phyloP scores from a whole-genome alignment of 2,888 invertebrate species.

The Amblyteles armatorius region DNA sequence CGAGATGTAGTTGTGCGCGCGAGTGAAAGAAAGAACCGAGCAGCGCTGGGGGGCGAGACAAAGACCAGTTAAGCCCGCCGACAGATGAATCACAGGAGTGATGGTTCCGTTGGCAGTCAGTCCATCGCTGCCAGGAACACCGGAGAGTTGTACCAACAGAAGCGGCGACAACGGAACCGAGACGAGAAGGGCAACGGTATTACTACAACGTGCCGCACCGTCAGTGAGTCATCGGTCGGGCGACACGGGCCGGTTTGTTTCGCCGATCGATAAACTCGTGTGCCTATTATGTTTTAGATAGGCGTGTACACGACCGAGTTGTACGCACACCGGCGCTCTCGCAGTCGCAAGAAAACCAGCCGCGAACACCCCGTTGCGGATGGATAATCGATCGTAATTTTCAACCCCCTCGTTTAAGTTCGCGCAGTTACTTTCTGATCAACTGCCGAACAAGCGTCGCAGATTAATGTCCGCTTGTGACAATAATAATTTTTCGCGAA shows the following conservation, averaged over 20 bases:
- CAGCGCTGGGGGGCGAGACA: background rate
- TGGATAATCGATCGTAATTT: slow-evolving; percentile 63
- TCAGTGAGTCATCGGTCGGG: slow-evolving; percentile 69
- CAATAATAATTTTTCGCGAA: background rate
- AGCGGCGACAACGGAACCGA: slow-evolving; percentile 33
- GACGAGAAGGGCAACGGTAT: slow-evolving; percentile 63
- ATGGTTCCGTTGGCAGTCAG: slow-evolving; percentile 61
- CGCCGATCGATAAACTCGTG: slow-evolving; percentile 68
- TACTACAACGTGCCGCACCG: slow-evolving; percentile 51
- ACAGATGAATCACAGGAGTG: slow-evolving; percentile 70
- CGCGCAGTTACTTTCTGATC: slow-evolving; percentile 30
- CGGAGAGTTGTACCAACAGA: slow-evolving; percentile 8
- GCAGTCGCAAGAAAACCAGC: slow-evolving; percentile 7
- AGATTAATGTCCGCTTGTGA: slow-evolving; percentile 26
- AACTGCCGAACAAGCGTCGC: slow-evolving; percentile 4
- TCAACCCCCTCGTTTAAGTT: slow-evolving; percentile 47
- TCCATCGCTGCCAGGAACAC: slow-evolving; percentile 49
- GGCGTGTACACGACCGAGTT: slow-evolving; percentile 14
- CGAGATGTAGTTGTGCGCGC: slow-evolving; percentile 29
- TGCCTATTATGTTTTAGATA: slow-evolving; percentile 63
- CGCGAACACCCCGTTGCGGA: slow-evolving; percentile 32
- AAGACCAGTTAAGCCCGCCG: slow-evolving; percentile 41
- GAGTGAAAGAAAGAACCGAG: slow-evolving; percentile 47
- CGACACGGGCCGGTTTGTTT: slow-evolving; percentile 66
- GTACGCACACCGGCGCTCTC: background rate